Evolutionary conservation across 2,797 vertebrate species (phyloP).

Genomic region (Smutsia temminckii): DNA sequence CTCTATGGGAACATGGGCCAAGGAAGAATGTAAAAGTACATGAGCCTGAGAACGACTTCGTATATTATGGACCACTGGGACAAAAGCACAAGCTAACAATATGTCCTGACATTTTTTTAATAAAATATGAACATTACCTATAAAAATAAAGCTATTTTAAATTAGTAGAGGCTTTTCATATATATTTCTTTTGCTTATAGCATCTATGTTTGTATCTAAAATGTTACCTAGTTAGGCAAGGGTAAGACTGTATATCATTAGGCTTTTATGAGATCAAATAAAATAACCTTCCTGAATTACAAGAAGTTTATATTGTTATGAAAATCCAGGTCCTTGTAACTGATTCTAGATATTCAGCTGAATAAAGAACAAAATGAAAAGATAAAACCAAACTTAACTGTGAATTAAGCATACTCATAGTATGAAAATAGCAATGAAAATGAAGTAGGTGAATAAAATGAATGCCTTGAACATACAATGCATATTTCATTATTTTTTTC

Average conservation of each 20-base stretch:
- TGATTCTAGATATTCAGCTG: background rate
- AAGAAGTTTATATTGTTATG: background rate
- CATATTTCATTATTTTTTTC: constrained; percentile 4
- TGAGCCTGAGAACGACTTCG: background rate
- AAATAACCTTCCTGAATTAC: background rate
- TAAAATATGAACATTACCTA: background rate
- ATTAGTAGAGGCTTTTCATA: background rate
- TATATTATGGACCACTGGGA: background rate
- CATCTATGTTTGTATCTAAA: background rate
- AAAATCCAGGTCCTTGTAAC: background rate
- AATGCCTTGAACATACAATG: background rate
- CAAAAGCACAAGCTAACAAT: background rate
- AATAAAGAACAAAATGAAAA: background rate
- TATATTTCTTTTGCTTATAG: background rate
- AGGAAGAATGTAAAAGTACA: background rate
- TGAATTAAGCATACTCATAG: background rate
- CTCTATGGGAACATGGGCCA: background rate
- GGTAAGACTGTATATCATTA: background rate
- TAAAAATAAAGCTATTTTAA: constrained; percentile 26
- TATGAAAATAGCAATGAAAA: background rate
- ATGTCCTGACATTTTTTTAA: background rate
- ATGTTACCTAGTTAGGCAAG: background rate
- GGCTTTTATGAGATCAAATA: background rate
- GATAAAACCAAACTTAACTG: background rate
- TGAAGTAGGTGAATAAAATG: background rate